Conservation (phyloP, 2,888 invertebrate species). For the Leptinotarsa juncta region DNA sequence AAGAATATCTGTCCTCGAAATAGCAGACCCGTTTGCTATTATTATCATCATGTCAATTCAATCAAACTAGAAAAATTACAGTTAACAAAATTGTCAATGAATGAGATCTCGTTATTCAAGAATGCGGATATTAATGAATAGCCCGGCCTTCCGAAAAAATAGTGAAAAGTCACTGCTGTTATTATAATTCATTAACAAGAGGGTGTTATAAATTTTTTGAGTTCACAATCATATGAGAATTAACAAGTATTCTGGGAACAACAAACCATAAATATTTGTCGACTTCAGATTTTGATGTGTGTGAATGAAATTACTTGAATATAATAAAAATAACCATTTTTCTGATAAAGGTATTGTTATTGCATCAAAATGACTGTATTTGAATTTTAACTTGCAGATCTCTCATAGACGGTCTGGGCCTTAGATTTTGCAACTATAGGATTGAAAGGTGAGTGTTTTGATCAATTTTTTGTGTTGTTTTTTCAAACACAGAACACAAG, state of each 20-base stretch:
- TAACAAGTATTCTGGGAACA: slow-evolving; percentile 48
- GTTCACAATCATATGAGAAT: slow-evolving; percentile 50
- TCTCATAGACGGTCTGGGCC: slow-evolving; percentile 43
- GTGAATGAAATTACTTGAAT: neutral
- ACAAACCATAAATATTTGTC: slow-evolving; percentile 40
- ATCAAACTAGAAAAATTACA: neutral
- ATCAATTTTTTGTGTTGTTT: too few species aligned
- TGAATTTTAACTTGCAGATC: slow-evolving; percentile 34
- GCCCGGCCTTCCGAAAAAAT: slow-evolving; percentile 25
- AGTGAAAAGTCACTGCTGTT: slow-evolving; percentile 31
- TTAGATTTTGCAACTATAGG: slow-evolving; percentile 35
- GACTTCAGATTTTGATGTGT: slow-evolving; percentile 5
- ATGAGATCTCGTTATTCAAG: neutral
- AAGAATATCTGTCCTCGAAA: too few species aligned
- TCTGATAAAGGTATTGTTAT: neutral
- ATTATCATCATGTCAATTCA: too few species aligned
- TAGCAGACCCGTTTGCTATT: too few species aligned
- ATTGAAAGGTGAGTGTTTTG: slow-evolving; percentile 36
- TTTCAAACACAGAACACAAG: too few species aligned
- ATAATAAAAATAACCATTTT: neutral
- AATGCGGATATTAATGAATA: slow-evolving; percentile 17
- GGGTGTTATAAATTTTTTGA: slow-evolving; percentile 47
- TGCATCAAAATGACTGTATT: too few species aligned
- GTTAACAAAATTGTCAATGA: neutral
- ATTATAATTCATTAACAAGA: slow-evolving; percentile 39